phyloP scores from a whole-genome alignment of 1,140 invertebrate genomes.

The Drosophila punjabiensis region DNA sequence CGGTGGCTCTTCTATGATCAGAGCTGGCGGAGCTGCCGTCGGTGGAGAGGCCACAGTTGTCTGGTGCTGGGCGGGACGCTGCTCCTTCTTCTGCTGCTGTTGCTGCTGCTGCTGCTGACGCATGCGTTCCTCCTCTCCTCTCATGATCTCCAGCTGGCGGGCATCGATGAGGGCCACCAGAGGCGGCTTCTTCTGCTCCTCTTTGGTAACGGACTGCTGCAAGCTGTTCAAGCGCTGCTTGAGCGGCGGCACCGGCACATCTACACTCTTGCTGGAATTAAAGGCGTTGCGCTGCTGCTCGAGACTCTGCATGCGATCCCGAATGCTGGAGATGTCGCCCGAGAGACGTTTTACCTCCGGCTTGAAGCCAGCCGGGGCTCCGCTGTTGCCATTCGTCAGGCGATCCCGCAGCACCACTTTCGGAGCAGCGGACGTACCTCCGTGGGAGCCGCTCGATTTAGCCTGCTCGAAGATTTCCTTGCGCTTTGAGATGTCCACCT shows the following conservation, averaged over 20 bases:
- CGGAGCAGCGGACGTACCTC: slow-evolving; percentile 32
- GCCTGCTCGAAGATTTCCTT: slow-evolving; percentile 92
- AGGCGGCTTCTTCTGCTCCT: slow-evolving; percentile 75
- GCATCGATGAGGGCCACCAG: slow-evolving; percentile 80
- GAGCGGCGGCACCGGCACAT: slow-evolving; percentile 79
- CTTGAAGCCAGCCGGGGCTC: slow-evolving; percentile 62
- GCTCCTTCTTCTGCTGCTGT: slow-evolving; percentile 40
- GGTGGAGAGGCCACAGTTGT: slow-evolving; percentile 10
- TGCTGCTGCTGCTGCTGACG: slow-evolving; percentile 60
- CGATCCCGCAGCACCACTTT: slow-evolving; percentile 75
- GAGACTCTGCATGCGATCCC: slow-evolving; percentile 88
- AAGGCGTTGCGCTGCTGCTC: slow-evolving; percentile 87
- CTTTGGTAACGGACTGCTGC: slow-evolving; percentile 82
- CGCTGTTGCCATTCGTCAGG: slow-evolving; percentile 75
- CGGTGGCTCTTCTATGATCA: slow-evolving; percentile 86
- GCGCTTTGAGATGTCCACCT: slow-evolving; percentile 93
- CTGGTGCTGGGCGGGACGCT: slow-evolving; percentile 19
- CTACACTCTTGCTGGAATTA: slow-evolving; percentile 85
- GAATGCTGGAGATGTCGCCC: slow-evolving; percentile 88
- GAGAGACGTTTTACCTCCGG: slow-evolving; percentile 86
- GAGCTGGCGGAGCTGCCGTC: slow-evolving; percentile 43
- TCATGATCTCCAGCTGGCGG: slow-evolving; percentile 80
- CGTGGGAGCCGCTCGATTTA: slow-evolving; percentile 81
- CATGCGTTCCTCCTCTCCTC: slow-evolving; percentile 74
- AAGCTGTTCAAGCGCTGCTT: slow-evolving; percentile 83